Percentiles rank a stretch among this genome's conserved stretches.
These are phyloP conservation scores for Squalus acanthias DNA, from an alignment of 2,797 vertebrate species.

Conservation along the genomic window DNA sequence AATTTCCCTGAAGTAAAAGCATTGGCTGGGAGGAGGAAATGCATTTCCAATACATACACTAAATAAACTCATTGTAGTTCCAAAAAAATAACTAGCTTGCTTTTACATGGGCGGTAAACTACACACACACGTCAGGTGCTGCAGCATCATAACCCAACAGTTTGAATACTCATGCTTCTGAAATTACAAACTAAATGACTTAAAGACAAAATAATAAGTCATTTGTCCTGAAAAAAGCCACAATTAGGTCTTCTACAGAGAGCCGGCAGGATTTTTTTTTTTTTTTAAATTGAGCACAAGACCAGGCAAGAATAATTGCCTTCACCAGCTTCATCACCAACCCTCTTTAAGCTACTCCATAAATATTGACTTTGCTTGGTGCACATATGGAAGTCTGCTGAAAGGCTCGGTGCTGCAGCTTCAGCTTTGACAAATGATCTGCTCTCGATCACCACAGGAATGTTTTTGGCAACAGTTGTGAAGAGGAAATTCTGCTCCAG, in stretches of 20 bases:
- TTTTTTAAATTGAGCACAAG: not conserved
- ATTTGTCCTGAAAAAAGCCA: not conserved
- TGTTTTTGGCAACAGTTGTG: constrained; percentile 5
- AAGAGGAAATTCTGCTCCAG: constrained; percentile 26
- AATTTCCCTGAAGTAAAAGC: not conserved
- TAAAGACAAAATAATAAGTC: not conserved
- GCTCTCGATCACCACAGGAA: not conserved
- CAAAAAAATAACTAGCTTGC: not conserved
- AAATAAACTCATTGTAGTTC: not conserved
- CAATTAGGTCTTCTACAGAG: not conserved
- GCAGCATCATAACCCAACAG: not conserved
- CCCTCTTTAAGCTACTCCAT: not conserved
- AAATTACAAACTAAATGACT: not conserved
- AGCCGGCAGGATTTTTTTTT: not conserved
- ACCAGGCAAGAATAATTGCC: not conserved
- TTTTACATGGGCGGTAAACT: not conserved
- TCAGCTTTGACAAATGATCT: constrained; percentile 7
- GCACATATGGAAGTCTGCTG: constrained; percentile 4
- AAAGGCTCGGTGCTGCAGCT: not conserved
- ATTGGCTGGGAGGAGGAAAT: not conserved
- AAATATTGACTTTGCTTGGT: constrained; percentile 17
- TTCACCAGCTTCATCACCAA: not conserved
- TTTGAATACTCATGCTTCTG: not conserved
- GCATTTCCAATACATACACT: not conserved
- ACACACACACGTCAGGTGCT: not conserved